These are phyloP conservation scores for Eudyptes chrysolophus DNA, from an alignment of 2,113 vertebrate genomes.

Conservation along the genomic window DNA sequence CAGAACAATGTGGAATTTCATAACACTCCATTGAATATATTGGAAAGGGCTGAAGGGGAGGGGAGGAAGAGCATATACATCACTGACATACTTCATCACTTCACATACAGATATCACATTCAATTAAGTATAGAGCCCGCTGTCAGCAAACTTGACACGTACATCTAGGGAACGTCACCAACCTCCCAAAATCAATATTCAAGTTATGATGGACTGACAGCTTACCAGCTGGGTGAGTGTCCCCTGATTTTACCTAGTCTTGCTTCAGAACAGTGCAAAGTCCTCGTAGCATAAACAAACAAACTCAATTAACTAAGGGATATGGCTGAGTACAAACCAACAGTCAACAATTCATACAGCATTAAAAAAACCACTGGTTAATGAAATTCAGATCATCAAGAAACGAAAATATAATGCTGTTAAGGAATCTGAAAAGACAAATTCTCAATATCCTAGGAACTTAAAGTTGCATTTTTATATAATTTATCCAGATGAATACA, in stretches of 20 bases:
- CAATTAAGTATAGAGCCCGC: slow-evolving; percentile 71
- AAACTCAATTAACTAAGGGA: slow-evolving; percentile 62
- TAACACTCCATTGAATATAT: background rate
- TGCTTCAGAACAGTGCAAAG: slow-evolving; percentile 32
- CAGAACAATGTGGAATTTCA: slow-evolving; percentile 6
- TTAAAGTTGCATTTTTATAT: background rate
- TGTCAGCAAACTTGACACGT: slow-evolving; percentile 70
- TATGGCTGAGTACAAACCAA: slow-evolving; percentile 18
- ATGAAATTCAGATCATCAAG: slow-evolving; percentile 29
- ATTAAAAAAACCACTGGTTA: background rate
- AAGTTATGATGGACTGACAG: slow-evolving; percentile 71
- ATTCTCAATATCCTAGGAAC: background rate
- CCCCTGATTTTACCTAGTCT: slow-evolving; percentile 65
- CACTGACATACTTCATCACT: slow-evolving; percentile 58
- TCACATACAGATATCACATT: slow-evolving; percentile 62
- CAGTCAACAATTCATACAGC: slow-evolving; percentile 1
- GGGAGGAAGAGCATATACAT: slow-evolving; percentile 9
- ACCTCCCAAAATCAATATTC: slow-evolving; percentile 69
- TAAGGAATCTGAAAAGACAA: background rate
- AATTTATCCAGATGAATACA: background rate
- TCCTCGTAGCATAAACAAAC: slow-evolving; percentile 45
- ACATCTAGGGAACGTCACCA: slow-evolving; percentile 68
- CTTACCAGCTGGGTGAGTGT: slow-evolving; percentile 52
- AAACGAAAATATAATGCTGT: background rate
- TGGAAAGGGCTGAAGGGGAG: background rate